phyloP scores from a whole-genome alignment of 1,140 invertebrate genomes.

The Heliconius hewitsoni region DNA sequence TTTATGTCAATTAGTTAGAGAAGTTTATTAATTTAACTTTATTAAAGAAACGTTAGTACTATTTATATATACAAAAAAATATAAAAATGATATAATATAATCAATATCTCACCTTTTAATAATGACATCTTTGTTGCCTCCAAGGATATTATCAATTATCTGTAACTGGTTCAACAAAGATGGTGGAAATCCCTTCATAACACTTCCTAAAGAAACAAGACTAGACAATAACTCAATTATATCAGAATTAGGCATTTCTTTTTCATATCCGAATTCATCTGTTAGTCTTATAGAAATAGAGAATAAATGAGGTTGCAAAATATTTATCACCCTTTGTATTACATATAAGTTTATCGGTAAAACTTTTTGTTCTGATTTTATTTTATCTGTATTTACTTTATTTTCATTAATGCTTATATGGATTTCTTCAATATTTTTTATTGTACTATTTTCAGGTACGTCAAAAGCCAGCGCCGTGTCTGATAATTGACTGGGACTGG shows the following conservation, averaged over 20 bases:
- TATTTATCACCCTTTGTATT: slow-evolving; percentile 61
- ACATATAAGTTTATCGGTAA: slow-evolving; percentile 69
- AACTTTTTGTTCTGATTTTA: slow-evolving; percentile 51
- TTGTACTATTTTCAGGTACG: slow-evolving; percentile 50
- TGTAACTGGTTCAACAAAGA: slow-evolving; percentile 53
- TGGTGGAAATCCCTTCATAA: slow-evolving; percentile 55
- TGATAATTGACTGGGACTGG: slow-evolving; percentile 37
- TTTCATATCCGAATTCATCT: slow-evolving; percentile 18
- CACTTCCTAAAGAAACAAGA: slow-evolving; percentile 51
- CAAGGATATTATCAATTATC: slow-evolving; percentile 44
- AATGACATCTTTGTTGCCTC: slow-evolving; percentile 36
- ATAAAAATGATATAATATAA: too few species aligned
- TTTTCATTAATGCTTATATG: slow-evolving; percentile 43
- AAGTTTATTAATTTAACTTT: too few species aligned
- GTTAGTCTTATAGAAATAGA: slow-evolving; percentile 42
- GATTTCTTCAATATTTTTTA: slow-evolving; percentile 48
- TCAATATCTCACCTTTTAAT: slow-evolving; percentile 40
- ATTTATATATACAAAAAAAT: too few species aligned
- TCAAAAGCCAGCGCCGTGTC: slow-evolving; percentile 55
- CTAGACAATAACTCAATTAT: slow-evolving; percentile 45
- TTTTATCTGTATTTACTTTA: slow-evolving; percentile 34
- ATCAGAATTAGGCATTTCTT: slow-evolving; percentile 24
- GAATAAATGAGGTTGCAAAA: slow-evolving; percentile 54
- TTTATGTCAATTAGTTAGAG: too few species aligned
- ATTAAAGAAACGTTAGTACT: too few species aligned